Base-by-base conservation (phyloP, 2,888 invertebrate genomes). In the Sthenelais limicola region DNA sequence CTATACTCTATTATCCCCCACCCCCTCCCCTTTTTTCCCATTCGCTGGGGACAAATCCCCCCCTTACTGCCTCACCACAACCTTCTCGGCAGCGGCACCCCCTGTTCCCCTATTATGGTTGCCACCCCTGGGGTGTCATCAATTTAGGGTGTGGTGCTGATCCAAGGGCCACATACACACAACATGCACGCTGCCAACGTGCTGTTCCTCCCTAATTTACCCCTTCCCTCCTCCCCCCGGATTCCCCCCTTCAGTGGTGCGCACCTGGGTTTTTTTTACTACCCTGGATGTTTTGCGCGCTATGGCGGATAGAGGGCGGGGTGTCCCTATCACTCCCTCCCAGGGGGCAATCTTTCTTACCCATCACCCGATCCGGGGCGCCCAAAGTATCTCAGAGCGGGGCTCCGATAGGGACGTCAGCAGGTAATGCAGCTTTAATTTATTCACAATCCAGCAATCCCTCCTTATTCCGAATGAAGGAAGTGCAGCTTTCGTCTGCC, bases 221-320 rank as follows among this genome's bases (percentile, higher is more conserved):
- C 48, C 32, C 68, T 2, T 21, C 7, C 68, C 4, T 38, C 68
- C 9, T n/a, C 49, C 30, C 21, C 69, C 9, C 49, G 24, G 15
- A 4, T 30, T 24, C 9, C 28, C 35, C 32, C 28, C 38, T 54
- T 15, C 71, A 12, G n/a, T 33, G 12, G 26, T 35, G 30, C 56
- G 32, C 54, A 92, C 94, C 94, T 79, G 94, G 93, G 62, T 62
- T 62, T 56, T 62, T 62, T 62, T 62, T 43, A 62, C 38, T 21
- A 35, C 9, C 4, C 35, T 38, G 38, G 38, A 5, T 38, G 62
- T 62, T 62, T 38, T 62, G 38, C 62, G 21, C 62, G 38, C 35
- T 38, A 35, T 21, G 62, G 28, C 15, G 38, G n/a, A n/a, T n/a
- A n/a, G n/a, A n/a, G n/a, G n/a, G n/a, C n/a, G n/a, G n/a, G n/a